Evolutionary conservation across 2,113 vertebrate species (phyloP), one percentile per base, ranked within the genome.

Genomic region (Phalacrocorax aristotelis): DNA sequence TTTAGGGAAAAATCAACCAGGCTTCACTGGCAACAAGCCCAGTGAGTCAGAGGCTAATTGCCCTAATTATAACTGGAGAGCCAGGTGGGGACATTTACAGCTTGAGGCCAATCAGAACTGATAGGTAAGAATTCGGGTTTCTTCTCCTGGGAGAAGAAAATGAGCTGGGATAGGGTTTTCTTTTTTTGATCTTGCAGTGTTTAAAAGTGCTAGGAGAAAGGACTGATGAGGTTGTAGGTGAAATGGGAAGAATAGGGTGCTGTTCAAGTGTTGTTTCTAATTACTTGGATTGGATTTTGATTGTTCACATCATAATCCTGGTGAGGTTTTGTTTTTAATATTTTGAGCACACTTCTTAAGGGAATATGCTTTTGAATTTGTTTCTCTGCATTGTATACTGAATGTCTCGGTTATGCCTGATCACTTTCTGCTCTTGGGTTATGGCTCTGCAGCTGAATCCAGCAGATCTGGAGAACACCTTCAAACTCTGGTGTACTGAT

Each of bases 241-340:
- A 46, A 49, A 46, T 3, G 2, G 4, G 1, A 5, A 62, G 14
- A 44, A 15, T 2, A 74, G 7, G 4, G 5, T 66, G 16, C 5
- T 62, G 5, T 70, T 91, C 23, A 55, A 42, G 6, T n/a, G 10
- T 17, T 77, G 4, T 54, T 95, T 82, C 27, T 78, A 66, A 40
- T 36, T 54, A 55, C 2, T 22, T 54, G 7, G 23, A 36, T 34
- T 64, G 8, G 6, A 27, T 70, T 89, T 86, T 81, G 4, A 66
- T 49, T 79, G 2, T 30, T 88, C 34, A 8, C 5, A 21, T 3
- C 2, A 18, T 65, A 72, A 69, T 20, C 10, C 6, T 68, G 14
- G 2, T 44, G 9, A 29, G 3, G 2, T 3, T 49, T 44, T 65
- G 11, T 5, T 46, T 83, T 65, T 18, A 40, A 23, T 51, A 69